Percentiles rank a stretch among this genome's conserved stretches.
phyloP scores from a whole-genome alignment of 37 sponge, comb jelly and placozoan genomes.

The Bolinopsis microptera region DNA sequence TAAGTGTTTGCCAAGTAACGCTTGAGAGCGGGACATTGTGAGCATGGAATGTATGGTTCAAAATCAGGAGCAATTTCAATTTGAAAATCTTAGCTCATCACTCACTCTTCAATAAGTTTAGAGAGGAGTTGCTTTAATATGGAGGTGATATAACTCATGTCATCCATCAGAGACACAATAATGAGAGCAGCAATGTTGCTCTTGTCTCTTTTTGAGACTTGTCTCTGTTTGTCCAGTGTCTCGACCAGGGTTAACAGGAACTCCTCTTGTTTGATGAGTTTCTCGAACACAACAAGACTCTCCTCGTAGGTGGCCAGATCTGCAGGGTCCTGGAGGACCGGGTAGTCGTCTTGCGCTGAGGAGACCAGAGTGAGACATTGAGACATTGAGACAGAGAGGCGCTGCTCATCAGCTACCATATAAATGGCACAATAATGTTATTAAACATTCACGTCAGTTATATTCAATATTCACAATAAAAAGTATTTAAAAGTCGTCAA shows the following conservation, averaged over 20 bases:
- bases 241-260: slow-evolving; percentile 61
- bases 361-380: too few relatives aligned
- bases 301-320: slow-evolving; percentile 22
- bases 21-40: background rate
- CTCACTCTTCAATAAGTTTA: slow-evolving; percentile 46
- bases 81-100: background rate
- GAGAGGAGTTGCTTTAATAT: slow-evolving; percentile 45
- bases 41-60: background rate
- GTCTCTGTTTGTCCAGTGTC: slow-evolving; percentile 50
- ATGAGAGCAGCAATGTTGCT: slow-evolving; percentile 65
- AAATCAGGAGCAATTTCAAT: background rate
- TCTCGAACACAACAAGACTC: slow-evolving; percentile 27
- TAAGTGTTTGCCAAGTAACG: too few relatives aligned
- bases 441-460: too few relatives aligned
- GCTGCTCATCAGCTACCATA: too few relatives aligned
- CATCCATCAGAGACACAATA: slow-evolving; percentile 63
- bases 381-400: too few relatives aligned
- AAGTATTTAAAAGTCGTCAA: too few relatives aligned
- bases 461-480: too few relatives aligned
- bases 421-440: too few relatives aligned
- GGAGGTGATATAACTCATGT: slow-evolving; percentile 37
- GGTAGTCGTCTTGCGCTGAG: slow-evolving; percentile 54
- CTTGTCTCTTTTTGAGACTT: slow-evolving; percentile 53
- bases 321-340: slow-evolving; percentile 41
- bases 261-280: slow-evolving; percentile 29